A percentile compares a stretch with the other conserved stretches of the same genome.
Conservation (phyloP, 2,888 invertebrate genomes). For the Ophraella communa region DNA sequence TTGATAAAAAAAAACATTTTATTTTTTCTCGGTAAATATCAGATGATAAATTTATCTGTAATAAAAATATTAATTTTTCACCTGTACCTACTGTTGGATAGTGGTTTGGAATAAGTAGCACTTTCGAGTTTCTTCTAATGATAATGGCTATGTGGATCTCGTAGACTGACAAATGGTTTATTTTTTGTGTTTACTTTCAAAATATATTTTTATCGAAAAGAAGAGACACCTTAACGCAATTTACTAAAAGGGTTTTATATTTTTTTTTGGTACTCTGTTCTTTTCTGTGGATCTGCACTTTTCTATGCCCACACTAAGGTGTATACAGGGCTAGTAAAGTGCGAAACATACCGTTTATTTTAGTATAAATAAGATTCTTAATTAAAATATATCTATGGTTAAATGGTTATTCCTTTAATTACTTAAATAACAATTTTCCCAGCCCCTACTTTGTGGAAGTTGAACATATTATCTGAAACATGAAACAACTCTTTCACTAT, state of each 20-base stretch:
- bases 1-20: too few relatives aligned
- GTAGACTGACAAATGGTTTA: slow-evolving; percentile 46
- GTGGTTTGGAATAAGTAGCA: neutral
- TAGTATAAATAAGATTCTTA: too few relatives aligned
- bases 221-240: neutral
- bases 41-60: neutral
- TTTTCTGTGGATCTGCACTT: neutral
- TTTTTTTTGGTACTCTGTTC: neutral
- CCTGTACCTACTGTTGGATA: neutral
- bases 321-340: neutral
- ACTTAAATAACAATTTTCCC: too few relatives aligned
- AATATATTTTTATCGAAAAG: slow-evolving; percentile 24
- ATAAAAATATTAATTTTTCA: slow-evolving; percentile 22
- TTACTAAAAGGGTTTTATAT: slow-evolving; percentile 11
- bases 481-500: too few relatives aligned
- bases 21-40: neutral
- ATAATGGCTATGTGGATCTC: slow-evolving; percentile 34
- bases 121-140: slow-evolving; percentile 17
- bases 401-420: too few relatives aligned
- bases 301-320: neutral
- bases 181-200: slow-evolving; percentile 30
- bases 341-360: too few relatives aligned
- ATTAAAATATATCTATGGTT: too few relatives aligned
- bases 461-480: too few relatives aligned
- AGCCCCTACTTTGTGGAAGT: too few relatives aligned